Percentiles rank a stretch among this genome's conserved stretches.
These are phyloP conservation scores for Mnemiopsis leidyi DNA, from an alignment of 37 sponge, comb jelly and placozoan species.

Conservation along the genomic window DNA sequence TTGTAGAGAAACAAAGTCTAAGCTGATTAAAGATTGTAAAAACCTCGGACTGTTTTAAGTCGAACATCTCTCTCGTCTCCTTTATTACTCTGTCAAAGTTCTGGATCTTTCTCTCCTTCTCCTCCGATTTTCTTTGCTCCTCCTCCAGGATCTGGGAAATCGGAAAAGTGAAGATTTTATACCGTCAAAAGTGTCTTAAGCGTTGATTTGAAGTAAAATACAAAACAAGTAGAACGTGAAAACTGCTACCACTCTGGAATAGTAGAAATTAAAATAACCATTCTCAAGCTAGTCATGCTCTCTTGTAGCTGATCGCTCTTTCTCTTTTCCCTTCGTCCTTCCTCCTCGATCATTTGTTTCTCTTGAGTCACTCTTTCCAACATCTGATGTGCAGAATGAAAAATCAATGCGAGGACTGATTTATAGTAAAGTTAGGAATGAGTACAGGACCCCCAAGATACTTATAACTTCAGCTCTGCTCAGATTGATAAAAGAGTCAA, in stretches of 20 bases:
- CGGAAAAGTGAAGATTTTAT: no score
- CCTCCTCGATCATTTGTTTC: neutral
- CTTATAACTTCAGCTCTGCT: no score
- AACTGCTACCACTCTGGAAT: neutral
- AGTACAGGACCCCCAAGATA: no score
- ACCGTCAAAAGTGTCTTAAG: no score
- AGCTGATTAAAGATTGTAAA: no score
- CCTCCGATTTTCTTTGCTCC: conserved; percentile 26
- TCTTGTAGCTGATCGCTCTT: neutral
- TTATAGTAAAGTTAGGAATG: no score
- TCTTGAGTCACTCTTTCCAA: neutral
- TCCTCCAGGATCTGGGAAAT: conserved; percentile 27
- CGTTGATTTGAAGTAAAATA: no score
- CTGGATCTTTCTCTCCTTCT: conserved; percentile 36
- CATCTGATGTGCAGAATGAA: no score
- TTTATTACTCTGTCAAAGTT: neutral
- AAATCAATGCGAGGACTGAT: no score
- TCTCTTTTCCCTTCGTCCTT: neutral
- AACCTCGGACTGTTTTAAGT: neutral
- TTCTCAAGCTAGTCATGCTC: conserved; percentile 18
- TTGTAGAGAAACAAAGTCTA: no score
- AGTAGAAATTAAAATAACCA: neutral
- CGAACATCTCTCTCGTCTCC: conserved; percentile 36
- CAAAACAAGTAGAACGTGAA: neutral
- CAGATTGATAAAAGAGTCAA: no score